Conservation (phyloP, 23 tunicate genomes). For the Botrylloides violaceus region DNA sequence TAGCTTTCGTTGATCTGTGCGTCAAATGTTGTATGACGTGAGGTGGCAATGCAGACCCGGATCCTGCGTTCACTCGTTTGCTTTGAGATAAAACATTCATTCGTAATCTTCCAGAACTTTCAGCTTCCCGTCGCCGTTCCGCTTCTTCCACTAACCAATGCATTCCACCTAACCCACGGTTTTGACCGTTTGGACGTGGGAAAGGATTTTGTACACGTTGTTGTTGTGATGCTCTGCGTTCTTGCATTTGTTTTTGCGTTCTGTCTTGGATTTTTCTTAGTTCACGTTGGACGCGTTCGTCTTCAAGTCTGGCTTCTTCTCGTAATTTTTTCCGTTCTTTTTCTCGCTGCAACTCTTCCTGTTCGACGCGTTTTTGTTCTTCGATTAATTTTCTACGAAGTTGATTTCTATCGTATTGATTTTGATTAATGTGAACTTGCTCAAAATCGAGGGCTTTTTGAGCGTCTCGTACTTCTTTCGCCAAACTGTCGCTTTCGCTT, state of each 20-base stretch:
- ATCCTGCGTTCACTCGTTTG: neutral
- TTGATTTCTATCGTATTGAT: neutral
- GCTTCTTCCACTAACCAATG: conserved; percentile 94
- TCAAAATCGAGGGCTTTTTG: conserved; percentile 41
- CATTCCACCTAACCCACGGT: conserved; percentile 9
- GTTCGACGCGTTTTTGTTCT: conserved; percentile 52
- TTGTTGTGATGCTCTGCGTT: neutral
- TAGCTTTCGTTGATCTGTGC: conserved; percentile 5
- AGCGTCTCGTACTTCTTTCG: conserved; percentile 40
- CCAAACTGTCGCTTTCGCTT: conserved; percentile 22
- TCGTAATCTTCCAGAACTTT: conserved; percentile 56
- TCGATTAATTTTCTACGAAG: conserved; percentile 27
- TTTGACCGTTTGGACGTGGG: neutral
- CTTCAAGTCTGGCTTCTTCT: conserved; percentile 67
- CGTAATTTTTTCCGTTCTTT: conserved; percentile 52
- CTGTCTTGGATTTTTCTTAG: conserved; percentile 24
- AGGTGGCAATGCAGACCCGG: conserved; percentile 31
- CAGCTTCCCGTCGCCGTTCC: conserved; percentile 61
- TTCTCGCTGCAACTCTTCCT: conserved; percentile 58
- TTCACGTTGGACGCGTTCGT: conserved; percentile 51
- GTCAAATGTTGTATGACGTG: conserved; percentile 46
- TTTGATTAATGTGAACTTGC: conserved; percentile 22
- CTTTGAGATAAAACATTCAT: conserved; percentile 23
- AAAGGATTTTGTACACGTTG: neutral
- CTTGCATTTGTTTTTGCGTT: neutral